Conservation (phyloP, 2,888 invertebrate genomes). For the Caenorhabditis imperialis region DNA sequence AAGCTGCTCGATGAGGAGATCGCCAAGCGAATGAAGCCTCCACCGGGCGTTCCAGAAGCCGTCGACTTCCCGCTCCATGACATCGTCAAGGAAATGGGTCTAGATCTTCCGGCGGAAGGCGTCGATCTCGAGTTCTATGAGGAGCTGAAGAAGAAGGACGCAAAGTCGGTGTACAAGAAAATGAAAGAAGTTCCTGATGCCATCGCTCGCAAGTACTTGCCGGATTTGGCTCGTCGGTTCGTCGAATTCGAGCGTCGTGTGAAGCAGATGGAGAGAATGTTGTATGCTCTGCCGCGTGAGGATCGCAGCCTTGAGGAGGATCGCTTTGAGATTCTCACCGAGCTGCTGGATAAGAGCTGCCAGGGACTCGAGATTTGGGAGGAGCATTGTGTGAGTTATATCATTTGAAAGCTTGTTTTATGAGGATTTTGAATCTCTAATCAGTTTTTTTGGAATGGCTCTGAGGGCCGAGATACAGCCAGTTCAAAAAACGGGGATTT, state of each 20-base stretch:
- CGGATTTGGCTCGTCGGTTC: slow-evolving; percentile 70
- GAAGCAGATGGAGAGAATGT: slow-evolving; percentile 63
- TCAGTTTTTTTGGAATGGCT: too few species aligned
- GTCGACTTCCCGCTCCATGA: slow-evolving; percentile 59
- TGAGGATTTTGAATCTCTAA: too few species aligned
- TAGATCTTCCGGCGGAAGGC: slow-evolving; percentile 45
- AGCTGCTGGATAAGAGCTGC: slow-evolving; percentile 72
- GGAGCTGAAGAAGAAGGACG: slow-evolving; percentile 58
- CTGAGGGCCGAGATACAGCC: too few species aligned
- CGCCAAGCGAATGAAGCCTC: slow-evolving; percentile 29
- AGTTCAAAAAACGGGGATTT: too few species aligned
- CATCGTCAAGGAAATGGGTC: slow-evolving; percentile 47
- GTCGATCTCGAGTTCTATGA: slow-evolving; percentile 61
- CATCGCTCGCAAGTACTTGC: slow-evolving; percentile 59
- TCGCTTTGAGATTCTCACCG: slow-evolving; percentile 70
- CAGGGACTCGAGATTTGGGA: slow-evolving; percentile 75
- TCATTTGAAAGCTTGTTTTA: too few species aligned
- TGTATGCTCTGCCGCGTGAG: slow-evolving; percentile 58
- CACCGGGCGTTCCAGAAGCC: slow-evolving; percentile 35
- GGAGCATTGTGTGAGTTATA: slow-evolving; percentile 68
- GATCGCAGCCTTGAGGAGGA: slow-evolving; percentile 68
- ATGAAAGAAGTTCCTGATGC: slow-evolving; percentile 66
- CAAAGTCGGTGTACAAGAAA: slow-evolving; percentile 54
- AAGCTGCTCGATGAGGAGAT: slow-evolving; percentile 48
- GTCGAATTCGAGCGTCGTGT: slow-evolving; percentile 65